phyloP scores from a whole-genome alignment of 1,140 invertebrate genomes.

The Ectropis grisescens region DNA sequence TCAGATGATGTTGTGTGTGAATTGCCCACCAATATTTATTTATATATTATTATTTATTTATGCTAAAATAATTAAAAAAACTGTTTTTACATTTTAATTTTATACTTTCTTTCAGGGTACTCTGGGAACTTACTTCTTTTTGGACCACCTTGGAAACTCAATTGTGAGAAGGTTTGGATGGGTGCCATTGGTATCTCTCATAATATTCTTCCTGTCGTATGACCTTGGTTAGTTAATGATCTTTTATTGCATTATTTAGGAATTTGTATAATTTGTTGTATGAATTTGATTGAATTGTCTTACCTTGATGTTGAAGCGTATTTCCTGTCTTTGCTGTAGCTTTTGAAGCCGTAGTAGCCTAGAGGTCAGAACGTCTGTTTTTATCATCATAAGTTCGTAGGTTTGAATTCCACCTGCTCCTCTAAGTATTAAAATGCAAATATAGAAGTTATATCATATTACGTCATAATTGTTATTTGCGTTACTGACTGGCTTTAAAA shows the following conservation, averaged over 20 bases:
- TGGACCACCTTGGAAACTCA: slow-evolving; percentile 6
- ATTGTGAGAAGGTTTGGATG: slow-evolving; percentile 9
- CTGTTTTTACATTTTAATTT: too few relatives aligned
- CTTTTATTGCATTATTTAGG: neutral
- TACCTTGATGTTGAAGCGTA: neutral
- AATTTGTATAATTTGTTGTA: too few relatives aligned
- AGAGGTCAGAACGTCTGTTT: neutral
- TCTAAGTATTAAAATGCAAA: too few relatives aligned
- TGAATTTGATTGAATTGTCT: too few relatives aligned
- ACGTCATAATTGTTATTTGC: too few relatives aligned
- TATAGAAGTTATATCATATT: too few relatives aligned
- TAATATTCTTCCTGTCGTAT: slow-evolving; percentile 17
- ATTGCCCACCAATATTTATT: too few relatives aligned
- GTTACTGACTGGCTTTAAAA: too few relatives aligned
- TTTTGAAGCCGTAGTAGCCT: neutral
- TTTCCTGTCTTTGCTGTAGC: neutral
- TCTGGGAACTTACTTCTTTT: slow-evolving; percentile 23
- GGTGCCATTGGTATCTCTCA: slow-evolving; percentile 17
- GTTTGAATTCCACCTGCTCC: too few relatives aligned
- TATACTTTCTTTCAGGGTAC: slow-evolving; percentile 13
- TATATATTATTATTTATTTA: neutral
- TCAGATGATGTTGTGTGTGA: too few relatives aligned
- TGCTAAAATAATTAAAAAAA: too few relatives aligned
- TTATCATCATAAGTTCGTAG: too few relatives aligned
- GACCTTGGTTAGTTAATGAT: slow-evolving; percentile 14